Evolutionary conservation across 2,797 vertebrate genomes (phyloP).

Genomic region (Champsocephalus gunnari): DNA sequence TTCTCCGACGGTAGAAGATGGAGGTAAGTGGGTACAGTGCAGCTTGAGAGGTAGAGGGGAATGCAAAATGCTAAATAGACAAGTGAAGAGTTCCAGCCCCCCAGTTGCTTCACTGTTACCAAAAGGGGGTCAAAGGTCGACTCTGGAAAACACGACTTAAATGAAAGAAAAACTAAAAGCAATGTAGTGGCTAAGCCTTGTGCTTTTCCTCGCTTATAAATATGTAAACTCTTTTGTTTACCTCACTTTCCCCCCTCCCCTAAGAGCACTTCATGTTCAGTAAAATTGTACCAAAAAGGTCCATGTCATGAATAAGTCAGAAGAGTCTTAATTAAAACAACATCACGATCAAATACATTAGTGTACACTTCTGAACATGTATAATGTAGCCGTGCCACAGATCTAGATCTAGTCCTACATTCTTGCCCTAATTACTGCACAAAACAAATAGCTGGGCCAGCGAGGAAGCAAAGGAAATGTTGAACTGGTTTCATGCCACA

Average conservation of each 20-base stretch:
- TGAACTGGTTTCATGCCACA: slow-evolving; percentile 70
- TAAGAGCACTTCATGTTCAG: slow-evolving; percentile 73
- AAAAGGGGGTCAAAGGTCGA: slow-evolving; percentile 42
- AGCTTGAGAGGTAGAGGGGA: slow-evolving; percentile 20
- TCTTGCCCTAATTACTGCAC: slow-evolving; percentile 77
- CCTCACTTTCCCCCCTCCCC: slow-evolving; percentile 36
- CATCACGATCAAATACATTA: slow-evolving; percentile 33
- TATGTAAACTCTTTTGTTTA: slow-evolving; percentile 78
- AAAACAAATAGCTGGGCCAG: slow-evolving; percentile 72
- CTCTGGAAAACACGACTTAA: slow-evolving; percentile 25
- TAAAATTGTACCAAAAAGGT: slow-evolving; percentile 76
- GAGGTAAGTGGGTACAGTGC: slow-evolving; percentile 50
- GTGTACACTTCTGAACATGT: slow-evolving; percentile 37
- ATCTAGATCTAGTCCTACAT: slow-evolving; percentile 71
- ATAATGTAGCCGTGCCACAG: slow-evolving; percentile 44
- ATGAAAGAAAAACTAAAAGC: slow-evolving; percentile 46
- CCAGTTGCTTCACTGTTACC: slow-evolving; percentile 23
- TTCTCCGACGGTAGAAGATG: slow-evolving; percentile 24
- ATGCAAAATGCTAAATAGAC: slow-evolving; percentile 47
- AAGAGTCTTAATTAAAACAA: slow-evolving; percentile 53
- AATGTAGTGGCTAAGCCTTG: slow-evolving; percentile 35
- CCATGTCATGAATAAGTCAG: slow-evolving; percentile 80
- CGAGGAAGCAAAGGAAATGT: slow-evolving; percentile 40
- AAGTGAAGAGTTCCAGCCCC: slow-evolving; percentile 31
- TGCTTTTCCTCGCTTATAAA: slow-evolving; percentile 72